phyloP scores from a whole-genome alignment of 2,797 vertebrate genomes.

The Protosalanx chinensis region DNA sequence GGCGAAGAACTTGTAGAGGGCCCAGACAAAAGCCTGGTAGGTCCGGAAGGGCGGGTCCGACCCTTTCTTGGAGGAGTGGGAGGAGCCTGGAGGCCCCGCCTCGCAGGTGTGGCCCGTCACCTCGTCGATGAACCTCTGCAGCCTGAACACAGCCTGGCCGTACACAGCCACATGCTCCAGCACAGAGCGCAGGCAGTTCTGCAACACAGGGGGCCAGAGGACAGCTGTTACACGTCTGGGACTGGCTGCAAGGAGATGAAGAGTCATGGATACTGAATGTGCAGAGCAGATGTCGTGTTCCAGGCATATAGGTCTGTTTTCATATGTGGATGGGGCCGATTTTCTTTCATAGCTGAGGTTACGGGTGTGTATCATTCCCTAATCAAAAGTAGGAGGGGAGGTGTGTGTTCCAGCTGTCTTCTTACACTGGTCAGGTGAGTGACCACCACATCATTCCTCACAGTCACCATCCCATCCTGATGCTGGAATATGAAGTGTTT shows the following conservation, averaged over 20 bases:
- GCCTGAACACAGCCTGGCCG: conserved; percentile 89
- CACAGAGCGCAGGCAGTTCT: conserved; percentile 90
- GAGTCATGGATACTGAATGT: too few relatives aligned
- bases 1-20: conserved; percentile 93
- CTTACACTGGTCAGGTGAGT: conserved; percentile 96
- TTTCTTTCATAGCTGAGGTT: neutral
- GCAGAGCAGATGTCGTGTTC: too few relatives aligned
- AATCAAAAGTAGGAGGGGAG: neutral
- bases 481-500: conserved; percentile 95
- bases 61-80: conserved; percentile 74
- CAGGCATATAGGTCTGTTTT: too few relatives aligned
- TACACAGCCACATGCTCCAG: conserved; percentile 91
- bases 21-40: conserved; percentile 98
- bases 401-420: conserved; percentile 25
- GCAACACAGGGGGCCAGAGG: conserved; percentile 15
- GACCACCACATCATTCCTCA: conserved; percentile 88
- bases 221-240: neutral
- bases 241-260: neutral
- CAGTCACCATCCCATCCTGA: conserved; percentile 88
- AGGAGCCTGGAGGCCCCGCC: conserved; percentile 64
- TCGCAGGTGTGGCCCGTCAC: conserved; percentile 87
- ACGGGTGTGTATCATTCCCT: neutral
- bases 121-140: conserved; percentile 95
- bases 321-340: neutral
- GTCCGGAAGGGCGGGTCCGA: conserved; percentile 91